These are phyloP conservation scores for Coecobrya sp. DNA, from an alignment of 2,888 invertebrate species.

Conservation along the genomic window DNA sequence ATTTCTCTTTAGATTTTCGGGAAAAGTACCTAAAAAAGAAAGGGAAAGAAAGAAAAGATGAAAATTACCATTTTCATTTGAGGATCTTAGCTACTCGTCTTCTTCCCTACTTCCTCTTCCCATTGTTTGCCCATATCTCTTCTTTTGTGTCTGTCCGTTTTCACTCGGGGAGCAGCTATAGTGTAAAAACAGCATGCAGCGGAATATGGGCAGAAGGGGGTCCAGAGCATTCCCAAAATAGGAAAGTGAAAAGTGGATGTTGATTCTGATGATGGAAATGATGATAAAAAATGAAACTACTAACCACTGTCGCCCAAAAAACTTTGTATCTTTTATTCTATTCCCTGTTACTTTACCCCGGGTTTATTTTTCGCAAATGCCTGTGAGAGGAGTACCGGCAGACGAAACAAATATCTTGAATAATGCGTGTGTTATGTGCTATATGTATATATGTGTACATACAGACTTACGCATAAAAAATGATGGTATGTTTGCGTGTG, in stretches of 20 bases:
- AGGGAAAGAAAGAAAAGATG: conserved; percentile 30
- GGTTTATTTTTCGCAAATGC: conserved; percentile 37
- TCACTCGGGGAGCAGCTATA: not conserved
- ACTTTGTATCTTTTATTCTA: not conserved
- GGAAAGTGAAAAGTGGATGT: not conserved
- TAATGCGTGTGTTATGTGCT: too few relatives aligned
- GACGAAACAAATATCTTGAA: not conserved
- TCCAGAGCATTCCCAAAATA: not conserved
- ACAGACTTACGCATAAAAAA: conserved; percentile 25
- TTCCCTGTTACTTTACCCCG: not conserved
- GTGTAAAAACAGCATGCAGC: conserved; percentile 3
- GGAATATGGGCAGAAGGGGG: conserved; percentile 34
- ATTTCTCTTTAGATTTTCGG: conserved; percentile 46
- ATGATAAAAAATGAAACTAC: conserved; percentile 31
- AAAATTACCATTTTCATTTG: conserved; percentile 77
- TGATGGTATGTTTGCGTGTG: conserved; percentile 52
- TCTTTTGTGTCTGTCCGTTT: conserved; percentile 13
- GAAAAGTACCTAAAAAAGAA: conserved; percentile 52
- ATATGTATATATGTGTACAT: not conserved
- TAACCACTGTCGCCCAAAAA: not conserved
- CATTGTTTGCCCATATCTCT: conserved; percentile 35
- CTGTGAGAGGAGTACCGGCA: too few relatives aligned
- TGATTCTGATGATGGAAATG: conserved; percentile 32
- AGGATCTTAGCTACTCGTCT: conserved; percentile 15
- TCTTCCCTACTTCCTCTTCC: not conserved